These are phyloP conservation scores for Rhinogobius similis DNA, from an alignment of 2,113 vertebrate species.

Conservation along the genomic window DNA sequence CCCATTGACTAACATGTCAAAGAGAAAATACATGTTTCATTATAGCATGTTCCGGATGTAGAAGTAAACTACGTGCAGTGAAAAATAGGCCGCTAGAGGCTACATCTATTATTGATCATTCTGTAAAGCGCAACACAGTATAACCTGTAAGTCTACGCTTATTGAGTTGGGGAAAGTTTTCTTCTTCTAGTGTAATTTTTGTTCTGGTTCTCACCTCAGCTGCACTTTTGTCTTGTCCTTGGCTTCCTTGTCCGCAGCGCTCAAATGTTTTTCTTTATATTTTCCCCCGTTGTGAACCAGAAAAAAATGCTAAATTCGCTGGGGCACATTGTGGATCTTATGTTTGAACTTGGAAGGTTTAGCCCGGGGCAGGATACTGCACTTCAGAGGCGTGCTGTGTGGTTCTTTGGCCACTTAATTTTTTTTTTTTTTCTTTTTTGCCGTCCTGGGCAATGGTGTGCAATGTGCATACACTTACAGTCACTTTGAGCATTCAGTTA, in stretches of 20 bases:
- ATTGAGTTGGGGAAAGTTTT: slow-evolving; percentile 8
- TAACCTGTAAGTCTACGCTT: slow-evolving; percentile 2
- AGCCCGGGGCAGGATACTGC: slow-evolving; percentile 13
- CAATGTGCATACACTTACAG: slow-evolving; percentile 34
- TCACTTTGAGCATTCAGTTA: too few relatives aligned
- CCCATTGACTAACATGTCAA: slow-evolving; percentile 43
- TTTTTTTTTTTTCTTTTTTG: slow-evolving; percentile 11
- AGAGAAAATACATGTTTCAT: slow-evolving; percentile 32
- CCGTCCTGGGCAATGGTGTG: slow-evolving; percentile 39
- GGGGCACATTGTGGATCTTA: slow-evolving; percentile 8
- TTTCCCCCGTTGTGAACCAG: neutral
- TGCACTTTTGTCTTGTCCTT: slow-evolving; percentile 7
- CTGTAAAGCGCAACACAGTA: neutral
- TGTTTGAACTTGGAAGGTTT: slow-evolving; percentile 26
- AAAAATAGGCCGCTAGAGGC: slow-evolving; percentile 5
- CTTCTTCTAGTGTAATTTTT: slow-evolving; percentile 7
- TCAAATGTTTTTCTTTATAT: slow-evolving; percentile 16
- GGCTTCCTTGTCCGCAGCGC: neutral
- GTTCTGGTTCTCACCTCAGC: neutral
- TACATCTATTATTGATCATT: slow-evolving; percentile 29
- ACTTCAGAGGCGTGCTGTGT: neutral
- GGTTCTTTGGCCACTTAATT: slow-evolving; percentile 13
- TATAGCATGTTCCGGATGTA: slow-evolving; percentile 55
- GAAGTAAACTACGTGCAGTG: slow-evolving; percentile 12
- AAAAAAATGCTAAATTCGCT: neutral